phyloP scores from a whole-genome alignment of 2,113 vertebrate genomes.

The Lepisosteus osseus region DNA sequence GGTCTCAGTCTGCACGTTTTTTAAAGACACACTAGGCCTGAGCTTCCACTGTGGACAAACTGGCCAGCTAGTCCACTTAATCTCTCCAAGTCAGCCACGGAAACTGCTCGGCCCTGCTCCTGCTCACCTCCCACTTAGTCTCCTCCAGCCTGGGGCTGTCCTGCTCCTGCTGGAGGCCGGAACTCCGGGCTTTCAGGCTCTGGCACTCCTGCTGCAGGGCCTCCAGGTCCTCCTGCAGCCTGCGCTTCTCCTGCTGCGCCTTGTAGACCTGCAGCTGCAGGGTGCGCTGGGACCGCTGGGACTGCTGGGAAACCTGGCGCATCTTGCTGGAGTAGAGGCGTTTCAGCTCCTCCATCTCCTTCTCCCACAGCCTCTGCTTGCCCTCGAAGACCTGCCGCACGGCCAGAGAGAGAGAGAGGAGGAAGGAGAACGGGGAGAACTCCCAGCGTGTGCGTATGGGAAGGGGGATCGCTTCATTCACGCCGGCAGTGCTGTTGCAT shows the following conservation, averaged over 20 bases:
- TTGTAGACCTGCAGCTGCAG: conserved; percentile 91
- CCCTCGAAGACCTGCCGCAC: conserved; percentile 81
- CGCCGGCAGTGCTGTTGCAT: accelerated
- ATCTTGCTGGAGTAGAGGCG: conserved; percentile 83
- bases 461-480: too few species aligned
- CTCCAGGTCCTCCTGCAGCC: conserved; percentile 82
- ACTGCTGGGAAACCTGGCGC: conserved; percentile 89
- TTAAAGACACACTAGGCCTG: too few species aligned
- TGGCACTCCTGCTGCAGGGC: conserved; percentile 62
- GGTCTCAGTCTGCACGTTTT: too few species aligned
- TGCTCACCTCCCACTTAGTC: conserved; percentile 87
- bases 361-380: conserved; percentile 91
- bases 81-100: too few species aligned
- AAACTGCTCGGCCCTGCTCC: not conserved
- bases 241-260: conserved; percentile 85
- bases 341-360: conserved; percentile 88
- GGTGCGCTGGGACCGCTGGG: conserved; percentile 81
- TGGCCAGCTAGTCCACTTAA: too few species aligned
- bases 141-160: conserved; percentile 81
- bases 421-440: not conserved
- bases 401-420: not conserved
- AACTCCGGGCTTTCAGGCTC: conserved; percentile 36
- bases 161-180: conserved; percentile 24
- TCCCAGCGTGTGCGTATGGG: too few species aligned
- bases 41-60: too few species aligned